Base-by-base conservation (phyloP, 2,888 invertebrate species). In the Trichogramma dendrolimi region DNA sequence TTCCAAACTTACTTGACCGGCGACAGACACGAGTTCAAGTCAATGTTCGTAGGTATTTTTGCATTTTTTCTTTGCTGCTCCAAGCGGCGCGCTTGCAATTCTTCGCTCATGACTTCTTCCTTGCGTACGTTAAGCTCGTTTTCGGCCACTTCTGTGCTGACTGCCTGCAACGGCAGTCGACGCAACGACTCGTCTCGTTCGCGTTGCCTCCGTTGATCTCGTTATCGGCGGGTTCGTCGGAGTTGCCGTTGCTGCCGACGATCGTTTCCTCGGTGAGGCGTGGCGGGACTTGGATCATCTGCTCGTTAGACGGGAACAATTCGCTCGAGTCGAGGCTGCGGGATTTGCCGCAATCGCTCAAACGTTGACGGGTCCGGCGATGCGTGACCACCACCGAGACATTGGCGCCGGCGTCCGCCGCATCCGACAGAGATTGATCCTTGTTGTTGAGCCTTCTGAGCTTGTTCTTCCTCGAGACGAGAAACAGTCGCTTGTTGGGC, bases 241-340 rank as follows among this genome's bases (percentile, higher is more conserved):
- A 27, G 27, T 27, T 27, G 27, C 27, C 51, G 43, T 61, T 64
- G 27, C n/a, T 51, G 8, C 10, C 46, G 8, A 46, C n/a, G 8
- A 2, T n/a, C 8, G 51, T 43, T 47, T 63, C 61, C 50, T 79
- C 78, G 1, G 73, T 68, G 10, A 79, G 60, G 44, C 76, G 71
- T 0, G 77, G 73, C 1, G 73, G 68, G 1, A 67, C 63, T 14
- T 63, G 57, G 1, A 71, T 65, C n/a, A 78, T 75, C 8, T 75
- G 76, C 56, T 84, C 83, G 46, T 80, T 81, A 43, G 83, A 81
- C 5, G 86, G 84, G 53, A 89, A 84, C 70, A 92, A 83, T 75
- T 92, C 92, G 71, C 91, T 90, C 0, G 92, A 93, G 75, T 94
- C 94, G 48, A 94, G 81, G 72, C 92, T 93, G 70, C 88, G 88